These are phyloP conservation scores for Drosophila mettleri DNA, from an alignment of 2,888 invertebrate species.

Conservation along the genomic window DNA sequence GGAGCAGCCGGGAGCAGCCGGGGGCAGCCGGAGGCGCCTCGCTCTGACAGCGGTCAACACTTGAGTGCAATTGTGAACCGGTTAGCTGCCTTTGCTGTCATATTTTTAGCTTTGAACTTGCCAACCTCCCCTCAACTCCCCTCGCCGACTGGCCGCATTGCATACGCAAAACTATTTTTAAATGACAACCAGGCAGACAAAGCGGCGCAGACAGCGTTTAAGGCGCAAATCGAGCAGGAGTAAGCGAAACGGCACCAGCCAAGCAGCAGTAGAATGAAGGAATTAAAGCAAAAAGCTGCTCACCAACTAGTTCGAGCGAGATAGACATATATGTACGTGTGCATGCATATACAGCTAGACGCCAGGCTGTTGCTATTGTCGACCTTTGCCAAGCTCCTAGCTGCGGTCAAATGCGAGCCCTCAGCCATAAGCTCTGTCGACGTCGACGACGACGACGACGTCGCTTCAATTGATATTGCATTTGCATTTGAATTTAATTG, in stretches of 20 bases:
- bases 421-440: not conserved
- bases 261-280: not conserved
- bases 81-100: constrained; percentile 49
- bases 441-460: constrained; percentile 6
- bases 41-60: constrained; percentile 38
- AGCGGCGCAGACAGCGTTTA: constrained; percentile 53
- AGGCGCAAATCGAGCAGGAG: not conserved
- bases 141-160: not conserved
- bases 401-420: constrained; percentile 46
- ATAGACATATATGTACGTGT: not conserved
- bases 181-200: constrained; percentile 70
- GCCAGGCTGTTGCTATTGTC: constrained; percentile 35
- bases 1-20: not conserved
- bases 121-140: not conserved
- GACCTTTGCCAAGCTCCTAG: constrained; percentile 21
- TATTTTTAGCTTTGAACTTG: constrained; percentile 65
- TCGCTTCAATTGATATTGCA: constrained; percentile 61
- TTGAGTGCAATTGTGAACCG: constrained; percentile 56
- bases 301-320: not conserved
- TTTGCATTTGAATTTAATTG: constrained; percentile 68
- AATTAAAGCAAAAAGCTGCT: constrained; percentile 2
- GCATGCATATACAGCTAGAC: not conserved
- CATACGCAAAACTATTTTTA: constrained; percentile 69
- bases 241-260: not conserved
- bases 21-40: not conserved